Percentiles rank a stretch among this genome's conserved stretches.
Conservation (phyloP, 2,113 vertebrate genomes). For the Corynorhinus townsendii region DNA sequence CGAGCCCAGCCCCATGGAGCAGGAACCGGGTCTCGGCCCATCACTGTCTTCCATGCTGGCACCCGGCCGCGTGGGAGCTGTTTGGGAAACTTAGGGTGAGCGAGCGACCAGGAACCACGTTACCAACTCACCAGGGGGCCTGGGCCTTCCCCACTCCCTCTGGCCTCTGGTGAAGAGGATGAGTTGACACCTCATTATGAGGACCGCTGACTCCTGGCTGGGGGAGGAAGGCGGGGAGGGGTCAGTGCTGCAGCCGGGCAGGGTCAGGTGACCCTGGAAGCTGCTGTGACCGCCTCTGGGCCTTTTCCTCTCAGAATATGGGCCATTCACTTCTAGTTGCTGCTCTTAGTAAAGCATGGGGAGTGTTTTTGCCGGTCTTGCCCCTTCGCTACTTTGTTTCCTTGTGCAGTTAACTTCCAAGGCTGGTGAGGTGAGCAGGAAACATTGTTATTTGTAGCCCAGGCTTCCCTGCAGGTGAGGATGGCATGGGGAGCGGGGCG, state of each 20-base stretch:
- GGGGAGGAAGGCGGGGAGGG: fast-evolving
- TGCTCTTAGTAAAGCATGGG: neutral
- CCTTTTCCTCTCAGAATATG: too few species aligned
- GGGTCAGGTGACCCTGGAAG: neutral
- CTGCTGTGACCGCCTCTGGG: neutral
- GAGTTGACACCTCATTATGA: neutral
- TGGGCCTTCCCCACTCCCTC: neutral
- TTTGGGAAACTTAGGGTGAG: neutral
- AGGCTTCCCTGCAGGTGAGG: neutral
- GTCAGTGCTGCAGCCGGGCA: neutral
- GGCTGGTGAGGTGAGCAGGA: neutral
- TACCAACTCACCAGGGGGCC: neutral
- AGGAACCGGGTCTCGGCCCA: neutral
- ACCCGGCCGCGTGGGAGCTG: neutral
- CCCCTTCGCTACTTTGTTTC: neutral
- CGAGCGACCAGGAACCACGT: neutral
- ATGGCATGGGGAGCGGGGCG: neutral
- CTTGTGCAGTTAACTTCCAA: neutral
- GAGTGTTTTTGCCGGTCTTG: neutral
- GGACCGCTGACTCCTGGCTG: too few species aligned
- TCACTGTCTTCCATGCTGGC: fast-evolving
- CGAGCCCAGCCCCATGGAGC: fast-evolving
- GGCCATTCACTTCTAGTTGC: neutral
- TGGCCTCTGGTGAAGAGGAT: neutral
- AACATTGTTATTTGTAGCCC: fast-evolving